These are phyloP conservation scores for Lycaon pictus DNA, from an alignment of 2,113 vertebrate species.

Conservation along the genomic window DNA sequence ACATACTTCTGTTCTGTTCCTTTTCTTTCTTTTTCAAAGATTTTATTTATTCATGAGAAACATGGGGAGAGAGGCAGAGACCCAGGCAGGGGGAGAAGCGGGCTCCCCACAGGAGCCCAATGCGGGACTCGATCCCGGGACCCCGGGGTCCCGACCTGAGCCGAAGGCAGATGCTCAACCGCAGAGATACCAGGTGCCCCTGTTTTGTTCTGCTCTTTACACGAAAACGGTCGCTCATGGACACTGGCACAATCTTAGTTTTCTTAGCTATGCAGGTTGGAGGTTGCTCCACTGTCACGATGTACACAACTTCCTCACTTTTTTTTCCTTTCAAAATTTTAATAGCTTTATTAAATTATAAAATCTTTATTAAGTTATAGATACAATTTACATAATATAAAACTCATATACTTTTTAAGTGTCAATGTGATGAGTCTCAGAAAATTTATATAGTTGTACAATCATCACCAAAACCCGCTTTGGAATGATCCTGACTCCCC, in stretches of 20 bases:
- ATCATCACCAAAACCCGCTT: not conserved
- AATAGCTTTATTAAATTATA: too few relatives aligned
- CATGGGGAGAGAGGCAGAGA: too few relatives aligned
- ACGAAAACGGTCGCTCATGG: not conserved
- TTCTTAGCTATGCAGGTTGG: not conserved
- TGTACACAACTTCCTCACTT: not conserved
- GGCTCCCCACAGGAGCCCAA: too few relatives aligned
- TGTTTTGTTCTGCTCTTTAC: not conserved
- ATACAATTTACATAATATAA: not conserved
- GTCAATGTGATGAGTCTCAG: constrained; percentile 5
- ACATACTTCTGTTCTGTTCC: not conserved
- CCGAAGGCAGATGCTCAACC: too few relatives aligned
- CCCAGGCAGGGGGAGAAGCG: too few relatives aligned
- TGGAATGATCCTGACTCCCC: not conserved
- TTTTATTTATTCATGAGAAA: too few relatives aligned
- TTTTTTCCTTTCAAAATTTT: not conserved
- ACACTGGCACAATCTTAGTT: not conserved
- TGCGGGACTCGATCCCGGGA: too few relatives aligned
- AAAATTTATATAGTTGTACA: constrained; percentile 4
- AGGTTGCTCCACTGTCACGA: not conserved
- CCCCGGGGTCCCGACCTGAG: too few relatives aligned
- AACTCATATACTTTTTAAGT: constrained; percentile 22
- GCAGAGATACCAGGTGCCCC: too few relatives aligned
- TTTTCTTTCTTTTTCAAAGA: too few relatives aligned
- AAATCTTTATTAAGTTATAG: too few relatives aligned